Evolutionary conservation across 2,888 invertebrate genomes (phyloP).

Genomic region (Tridacna gigas): DNA sequence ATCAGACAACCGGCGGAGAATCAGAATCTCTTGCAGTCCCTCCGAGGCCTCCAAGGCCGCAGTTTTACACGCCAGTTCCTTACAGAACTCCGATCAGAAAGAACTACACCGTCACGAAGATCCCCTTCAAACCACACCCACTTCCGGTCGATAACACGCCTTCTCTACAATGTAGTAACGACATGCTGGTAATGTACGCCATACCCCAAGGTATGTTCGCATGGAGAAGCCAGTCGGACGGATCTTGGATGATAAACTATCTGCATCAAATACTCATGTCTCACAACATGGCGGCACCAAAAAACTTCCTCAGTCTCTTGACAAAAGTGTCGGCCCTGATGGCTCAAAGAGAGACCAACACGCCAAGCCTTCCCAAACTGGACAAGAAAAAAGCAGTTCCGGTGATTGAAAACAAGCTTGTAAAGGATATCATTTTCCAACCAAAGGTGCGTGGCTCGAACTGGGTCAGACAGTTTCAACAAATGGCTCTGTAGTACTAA

Average conservation of each 20-base stretch:
- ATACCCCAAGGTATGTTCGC: constrained; percentile 60
- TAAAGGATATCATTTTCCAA: constrained; percentile 54
- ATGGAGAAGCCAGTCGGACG: constrained; percentile 56
- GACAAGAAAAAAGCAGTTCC: constrained; percentile 55
- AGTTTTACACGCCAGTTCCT: not conserved
- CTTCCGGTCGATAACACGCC: constrained; percentile 44
- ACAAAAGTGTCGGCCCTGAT: constrained; percentile 47
- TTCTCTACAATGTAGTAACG: constrained; percentile 55
- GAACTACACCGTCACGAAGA: constrained; percentile 2
- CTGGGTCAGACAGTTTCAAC: constrained; percentile 20
- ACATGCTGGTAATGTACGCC: constrained; percentile 61
- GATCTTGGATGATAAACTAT: constrained; percentile 63
- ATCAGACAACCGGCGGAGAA: not conserved
- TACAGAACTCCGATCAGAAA: constrained; percentile 3
- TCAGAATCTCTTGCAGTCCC: not conserved
- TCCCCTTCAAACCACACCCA: constrained; percentile 24
- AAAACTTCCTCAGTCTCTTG: constrained; percentile 46
- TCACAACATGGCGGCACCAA: constrained; percentile 43
- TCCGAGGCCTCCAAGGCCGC: not conserved
- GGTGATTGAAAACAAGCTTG: constrained; percentile 58
- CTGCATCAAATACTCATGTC: constrained; percentile 50
- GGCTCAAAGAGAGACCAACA: constrained; percentile 46
- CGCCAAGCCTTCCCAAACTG: constrained; percentile 30
- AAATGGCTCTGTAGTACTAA: constrained; percentile 6
- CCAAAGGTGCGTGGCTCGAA: constrained; percentile 29